Conservation (phyloP, 2,888 invertebrate species). For the Sturmia bella region DNA sequence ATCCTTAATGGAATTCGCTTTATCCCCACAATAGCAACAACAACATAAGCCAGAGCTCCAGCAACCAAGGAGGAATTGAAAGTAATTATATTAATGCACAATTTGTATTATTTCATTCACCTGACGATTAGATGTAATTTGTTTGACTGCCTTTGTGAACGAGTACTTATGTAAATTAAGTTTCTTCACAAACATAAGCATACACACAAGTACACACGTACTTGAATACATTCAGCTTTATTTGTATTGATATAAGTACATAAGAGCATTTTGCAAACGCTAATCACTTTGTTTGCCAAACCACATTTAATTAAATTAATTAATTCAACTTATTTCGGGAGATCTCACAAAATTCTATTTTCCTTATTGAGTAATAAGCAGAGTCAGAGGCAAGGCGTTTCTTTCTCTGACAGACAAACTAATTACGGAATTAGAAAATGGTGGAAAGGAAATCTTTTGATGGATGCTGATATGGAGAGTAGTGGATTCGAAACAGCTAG, state of each 20-base stretch:
- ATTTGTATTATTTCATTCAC: slow-evolving; percentile 46
- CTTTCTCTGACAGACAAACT: too few relatives aligned
- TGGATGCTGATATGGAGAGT: too few relatives aligned
- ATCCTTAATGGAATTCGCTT: slow-evolving; percentile 41
- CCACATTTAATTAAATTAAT: slow-evolving; percentile 64
- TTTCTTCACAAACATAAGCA: slow-evolving; percentile 24
- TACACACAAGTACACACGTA: not conserved
- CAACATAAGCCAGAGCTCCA: slow-evolving; percentile 1
- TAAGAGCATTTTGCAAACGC: slow-evolving; percentile 32
- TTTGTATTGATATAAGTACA: not conserved
- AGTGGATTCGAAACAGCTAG: too few relatives aligned
- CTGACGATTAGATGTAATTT: slow-evolving; percentile 48
- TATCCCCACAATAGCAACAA: slow-evolving; percentile 36
- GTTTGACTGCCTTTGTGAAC: slow-evolving; percentile 5
- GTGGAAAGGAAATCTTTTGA: too few relatives aligned
- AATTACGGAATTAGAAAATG: too few relatives aligned
- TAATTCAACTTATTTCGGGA: slow-evolving; percentile 38
- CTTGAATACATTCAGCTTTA: not conserved
- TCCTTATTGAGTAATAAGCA: too few relatives aligned
- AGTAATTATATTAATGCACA: slow-evolving; percentile 54
- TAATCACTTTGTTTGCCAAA: slow-evolving; percentile 59
- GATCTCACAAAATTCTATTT: slow-evolving; percentile 12
- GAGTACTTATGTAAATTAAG: slow-evolving; percentile 58
- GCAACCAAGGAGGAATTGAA: slow-evolving; percentile 28
- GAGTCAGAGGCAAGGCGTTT: too few relatives aligned